These are phyloP conservation scores for Phoenicopterus ruber DNA, from an alignment of 2,113 vertebrate species.

Conservation along the genomic window DNA sequence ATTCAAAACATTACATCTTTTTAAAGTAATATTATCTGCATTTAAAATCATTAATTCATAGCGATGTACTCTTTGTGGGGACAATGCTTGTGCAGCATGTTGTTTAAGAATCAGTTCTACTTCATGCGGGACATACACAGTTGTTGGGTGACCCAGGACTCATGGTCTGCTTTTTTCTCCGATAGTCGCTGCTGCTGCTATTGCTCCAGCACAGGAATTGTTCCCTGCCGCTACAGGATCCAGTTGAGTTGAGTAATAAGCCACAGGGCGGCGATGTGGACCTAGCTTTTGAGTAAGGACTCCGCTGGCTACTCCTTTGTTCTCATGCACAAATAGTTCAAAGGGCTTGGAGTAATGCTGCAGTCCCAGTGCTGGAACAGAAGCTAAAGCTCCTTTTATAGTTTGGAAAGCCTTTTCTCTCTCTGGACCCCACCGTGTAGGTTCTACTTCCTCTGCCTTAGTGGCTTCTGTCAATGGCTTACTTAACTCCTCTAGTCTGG, in stretches of 20 bases:
- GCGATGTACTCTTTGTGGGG: accelerated
- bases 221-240: accelerated
- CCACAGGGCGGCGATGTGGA: neutral
- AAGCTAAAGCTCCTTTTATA: neutral
- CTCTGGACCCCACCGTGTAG: neutral
- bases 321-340: neutral
- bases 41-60: neutral
- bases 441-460: neutral
- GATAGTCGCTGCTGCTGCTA: accelerated
- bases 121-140: accelerated
- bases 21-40: neutral
- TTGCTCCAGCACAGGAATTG: accelerated
- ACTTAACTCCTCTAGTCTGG: neutral
- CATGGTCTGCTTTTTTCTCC: neutral
- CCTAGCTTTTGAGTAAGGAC: neutral
- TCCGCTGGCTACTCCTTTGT: neutral
- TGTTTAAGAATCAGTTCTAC: neutral
- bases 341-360: neutral
- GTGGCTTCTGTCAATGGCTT: neutral
- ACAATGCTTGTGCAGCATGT: neutral
- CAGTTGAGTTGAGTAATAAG: neutral
- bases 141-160: neutral
- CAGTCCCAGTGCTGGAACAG: neutral
- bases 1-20: neutral
- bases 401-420: neutral